Conservation (phyloP, 1,140 invertebrate species). For the Drosophila punjabiensis region DNA sequence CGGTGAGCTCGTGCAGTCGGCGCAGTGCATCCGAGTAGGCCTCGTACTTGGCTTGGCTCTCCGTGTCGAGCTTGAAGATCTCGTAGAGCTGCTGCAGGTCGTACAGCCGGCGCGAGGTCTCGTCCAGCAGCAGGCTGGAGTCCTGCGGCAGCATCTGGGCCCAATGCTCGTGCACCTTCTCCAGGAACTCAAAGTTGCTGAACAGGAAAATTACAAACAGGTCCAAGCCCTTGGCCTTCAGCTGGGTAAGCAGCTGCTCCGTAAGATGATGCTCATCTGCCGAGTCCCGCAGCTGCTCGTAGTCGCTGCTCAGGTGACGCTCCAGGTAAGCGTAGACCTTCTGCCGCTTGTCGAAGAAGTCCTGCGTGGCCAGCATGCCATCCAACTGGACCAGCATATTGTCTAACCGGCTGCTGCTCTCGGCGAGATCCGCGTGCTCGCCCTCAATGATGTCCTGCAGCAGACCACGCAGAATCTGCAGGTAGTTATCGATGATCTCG, state of each 20-base stretch:
- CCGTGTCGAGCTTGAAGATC: slow-evolving; percentile 73
- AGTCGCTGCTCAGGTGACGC: slow-evolving; percentile 46
- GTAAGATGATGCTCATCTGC: slow-evolving; percentile 54
- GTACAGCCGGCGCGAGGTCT: slow-evolving; percentile 49
- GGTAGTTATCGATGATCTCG: slow-evolving; percentile 76
- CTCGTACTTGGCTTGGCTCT: slow-evolving; percentile 68
- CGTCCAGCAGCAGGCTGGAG: slow-evolving; percentile 54
- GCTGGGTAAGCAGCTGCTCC: slow-evolving; percentile 50
- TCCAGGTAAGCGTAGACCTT: slow-evolving; percentile 69
- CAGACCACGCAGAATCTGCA: slow-evolving; percentile 62
- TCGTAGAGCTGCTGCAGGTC: slow-evolving; percentile 71
- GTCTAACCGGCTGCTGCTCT: slow-evolving; percentile 35
- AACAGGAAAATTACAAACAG: slow-evolving; percentile 77
- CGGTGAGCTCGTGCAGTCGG: slow-evolving; percentile 55
- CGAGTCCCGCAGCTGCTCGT: slow-evolving; percentile 45
- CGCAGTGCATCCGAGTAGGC: slow-evolving; percentile 58
- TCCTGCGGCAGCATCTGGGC: slow-evolving; percentile 54
- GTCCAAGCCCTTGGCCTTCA: slow-evolving; percentile 71
- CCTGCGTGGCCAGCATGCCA: slow-evolving; percentile 53
- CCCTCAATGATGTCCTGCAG: slow-evolving; percentile 69
- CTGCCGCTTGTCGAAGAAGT: slow-evolving; percentile 77
- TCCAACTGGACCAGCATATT: slow-evolving; percentile 57
- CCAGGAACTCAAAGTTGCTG: slow-evolving; percentile 79
- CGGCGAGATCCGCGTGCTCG: slow-evolving; percentile 49
- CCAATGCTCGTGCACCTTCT: slow-evolving; percentile 71